Base-by-base conservation (phyloP, 2,113 vertebrate genomes). In the Cottus gobio region DNA sequence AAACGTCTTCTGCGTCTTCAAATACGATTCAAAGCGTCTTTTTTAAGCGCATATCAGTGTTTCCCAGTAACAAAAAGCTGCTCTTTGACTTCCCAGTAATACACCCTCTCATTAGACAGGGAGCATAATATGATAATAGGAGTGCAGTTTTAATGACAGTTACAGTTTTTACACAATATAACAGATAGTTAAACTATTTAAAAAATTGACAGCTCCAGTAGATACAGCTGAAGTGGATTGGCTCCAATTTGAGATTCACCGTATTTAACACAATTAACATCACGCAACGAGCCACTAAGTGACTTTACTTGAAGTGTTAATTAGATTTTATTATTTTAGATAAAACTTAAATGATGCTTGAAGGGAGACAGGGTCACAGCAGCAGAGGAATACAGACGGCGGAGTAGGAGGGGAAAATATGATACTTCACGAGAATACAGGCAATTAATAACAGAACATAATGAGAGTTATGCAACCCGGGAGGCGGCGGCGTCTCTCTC, bases 271-370 rank as follows among this genome's bases (percentile, higher is more conserved):
- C 72, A 71, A 50, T 84, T 70, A 86, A 70, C 71, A 63, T 39
- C 52, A 20, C 39, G 58, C 60, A 71, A 83, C 50, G 0, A 84
- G 77, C 75, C 75, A 57, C 72, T 82, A 34, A 75, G 75, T 80
- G 87, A 86, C 77, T 83, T 78, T 64, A 76, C 80, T 79, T 57
- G 68, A 81, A 84, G 84, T 77, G 79, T 75, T 86, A 83, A 90
- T 90, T 85, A 85, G 74, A 57, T 86, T 77, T 63, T 78, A 90
- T 91, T 78, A 75, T 90, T 84, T 90, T 56, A 62, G 67, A 85
- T 84, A 78, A 78, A 86, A 81, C 80, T 83, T 76, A 71, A 87
- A 87, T 72, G 89, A 85, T 82, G 83, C 85, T 90, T 80, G 77
- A 83, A 83, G 63, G 64, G 74, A 87, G 75, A 71, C 63, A 12